Conservation (phyloP, 2,888 invertebrate genomes). For the Octonoba sinensis region DNA sequence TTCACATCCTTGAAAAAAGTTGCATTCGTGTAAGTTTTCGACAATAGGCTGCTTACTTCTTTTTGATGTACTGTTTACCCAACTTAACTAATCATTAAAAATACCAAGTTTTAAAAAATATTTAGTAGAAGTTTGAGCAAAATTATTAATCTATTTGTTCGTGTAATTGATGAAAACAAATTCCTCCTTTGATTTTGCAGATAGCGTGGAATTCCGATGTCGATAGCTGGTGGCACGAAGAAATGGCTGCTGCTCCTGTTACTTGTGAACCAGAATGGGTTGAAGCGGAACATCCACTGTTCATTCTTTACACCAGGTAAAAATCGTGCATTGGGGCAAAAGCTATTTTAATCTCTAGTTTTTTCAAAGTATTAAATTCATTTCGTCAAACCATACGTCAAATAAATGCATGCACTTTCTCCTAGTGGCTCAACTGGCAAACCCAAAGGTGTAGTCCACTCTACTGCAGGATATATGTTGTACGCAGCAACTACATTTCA, state of each 20-base stretch:
- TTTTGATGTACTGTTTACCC: no score
- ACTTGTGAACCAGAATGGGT: slow-evolving; percentile 73
- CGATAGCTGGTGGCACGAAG: slow-evolving; percentile 73
- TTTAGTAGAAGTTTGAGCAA: no score
- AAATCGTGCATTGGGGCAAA: slow-evolving; percentile 3
- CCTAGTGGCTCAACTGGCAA: slow-evolving; percentile 75
- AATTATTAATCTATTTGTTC: no score
- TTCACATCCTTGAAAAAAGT: no score
- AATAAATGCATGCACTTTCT: slow-evolving; percentile 6
- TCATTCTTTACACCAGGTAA: slow-evolving; percentile 74
- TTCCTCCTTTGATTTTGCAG: slow-evolving; percentile 68
- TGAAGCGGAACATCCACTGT: slow-evolving; percentile 74
- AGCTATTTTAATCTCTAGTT: no score
- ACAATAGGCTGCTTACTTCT: no score
- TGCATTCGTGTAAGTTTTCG: no score
- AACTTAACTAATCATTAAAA: no score
- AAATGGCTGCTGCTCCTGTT: slow-evolving; percentile 69
- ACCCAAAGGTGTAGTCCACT: slow-evolving; percentile 75
- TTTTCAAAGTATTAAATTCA: background rate
- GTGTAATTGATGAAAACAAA: no score
- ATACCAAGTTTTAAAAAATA: no score
- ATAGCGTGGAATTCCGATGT: slow-evolving; percentile 66
- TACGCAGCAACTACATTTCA: slow-evolving; percentile 73
- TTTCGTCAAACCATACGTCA: background rate
- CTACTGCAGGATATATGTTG: slow-evolving; percentile 74